These are phyloP conservation scores for Elachura formosa DNA, from an alignment of 2,113 vertebrate species.

Conservation along the genomic window DNA sequence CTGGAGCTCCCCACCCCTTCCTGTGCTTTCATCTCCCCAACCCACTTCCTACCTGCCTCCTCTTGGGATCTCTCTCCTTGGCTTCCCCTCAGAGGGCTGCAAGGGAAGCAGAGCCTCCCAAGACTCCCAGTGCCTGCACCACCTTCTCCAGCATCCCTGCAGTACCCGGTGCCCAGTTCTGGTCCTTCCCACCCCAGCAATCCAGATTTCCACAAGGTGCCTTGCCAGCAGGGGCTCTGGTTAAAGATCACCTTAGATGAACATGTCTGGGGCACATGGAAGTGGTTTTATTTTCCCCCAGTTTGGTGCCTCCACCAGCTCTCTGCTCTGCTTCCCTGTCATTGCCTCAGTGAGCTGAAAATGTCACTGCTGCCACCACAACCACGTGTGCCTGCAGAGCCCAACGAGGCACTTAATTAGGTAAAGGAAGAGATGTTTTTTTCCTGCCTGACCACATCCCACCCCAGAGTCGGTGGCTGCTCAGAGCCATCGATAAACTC, in stretches of 20 bases:
- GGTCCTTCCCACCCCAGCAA: neutral
- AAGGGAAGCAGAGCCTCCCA: neutral
- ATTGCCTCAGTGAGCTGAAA: neutral
- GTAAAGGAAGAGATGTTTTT: neutral
- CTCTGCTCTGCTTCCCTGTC: neutral
- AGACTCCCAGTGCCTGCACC: neutral
- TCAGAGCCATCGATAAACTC: neutral
- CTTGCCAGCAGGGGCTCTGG: no score
- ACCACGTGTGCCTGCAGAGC: neutral
- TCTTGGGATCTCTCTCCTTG: neutral
- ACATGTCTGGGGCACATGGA: neutral
- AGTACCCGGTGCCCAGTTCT: neutral
- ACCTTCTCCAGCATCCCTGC: neutral
- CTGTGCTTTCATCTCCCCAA: neutral
- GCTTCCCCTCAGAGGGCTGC: neutral
- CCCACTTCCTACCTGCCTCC: neutral
- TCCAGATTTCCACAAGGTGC: neutral
- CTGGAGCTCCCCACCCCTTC: neutral
- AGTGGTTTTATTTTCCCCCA: fast-evolving
- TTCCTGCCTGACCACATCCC: neutral
- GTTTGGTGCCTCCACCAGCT: neutral
- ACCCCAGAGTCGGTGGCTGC: neutral
- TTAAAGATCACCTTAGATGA: neutral
- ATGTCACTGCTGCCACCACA: neutral
- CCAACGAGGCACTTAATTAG: slow-evolving; percentile 22